phyloP scores from a whole-genome alignment of 2,113 vertebrate species.

The Thymallus thymallus region DNA sequence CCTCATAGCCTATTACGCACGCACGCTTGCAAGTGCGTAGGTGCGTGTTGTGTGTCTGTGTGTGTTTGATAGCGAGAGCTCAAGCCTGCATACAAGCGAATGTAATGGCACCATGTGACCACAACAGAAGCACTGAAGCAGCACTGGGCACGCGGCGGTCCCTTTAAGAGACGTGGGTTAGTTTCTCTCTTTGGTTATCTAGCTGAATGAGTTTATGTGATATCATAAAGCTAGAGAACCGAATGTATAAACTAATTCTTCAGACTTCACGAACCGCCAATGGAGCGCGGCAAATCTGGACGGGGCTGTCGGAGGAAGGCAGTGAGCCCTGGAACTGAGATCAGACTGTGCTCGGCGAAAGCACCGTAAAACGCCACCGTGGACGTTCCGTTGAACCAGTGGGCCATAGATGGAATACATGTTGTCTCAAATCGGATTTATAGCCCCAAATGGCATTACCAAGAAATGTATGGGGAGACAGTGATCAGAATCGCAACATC shows the following conservation, averaged over 20 bases:
- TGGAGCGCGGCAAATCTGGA: slow-evolving; percentile 37
- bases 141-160: slow-evolving; percentile 62
- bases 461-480: slow-evolving; percentile 47
- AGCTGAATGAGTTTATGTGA: slow-evolving; percentile 98
- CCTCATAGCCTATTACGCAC: slow-evolving; percentile 16
- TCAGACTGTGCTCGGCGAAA: slow-evolving; percentile 47
- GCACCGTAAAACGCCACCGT: slow-evolving; percentile 43
- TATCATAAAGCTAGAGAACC: slow-evolving; percentile 99
- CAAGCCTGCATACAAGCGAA: slow-evolving; percentile 57
- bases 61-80: slow-evolving; percentile 32
- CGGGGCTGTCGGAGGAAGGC: slow-evolving; percentile 44
- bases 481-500: slow-evolving; percentile 37
- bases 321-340: slow-evolving; percentile 43
- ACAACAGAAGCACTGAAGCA: slow-evolving; percentile 70
- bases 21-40: slow-evolving; percentile 5
- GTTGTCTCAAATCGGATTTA: slow-evolving; percentile 38
- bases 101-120: slow-evolving; percentile 79
- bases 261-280: slow-evolving; percentile 56
- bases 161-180: slow-evolving; percentile 84
- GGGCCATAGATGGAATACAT: slow-evolving; percentile 27
- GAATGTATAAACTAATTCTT: slow-evolving; percentile 90
- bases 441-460: slow-evolving; percentile 8
- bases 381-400: slow-evolving; percentile 21
- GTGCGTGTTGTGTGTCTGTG: slow-evolving; percentile 24
- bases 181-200: slow-evolving; percentile 99